Evolutionary conservation across 2,113 vertebrate species (phyloP).

Genomic region (Myocastor coypus): DNA sequence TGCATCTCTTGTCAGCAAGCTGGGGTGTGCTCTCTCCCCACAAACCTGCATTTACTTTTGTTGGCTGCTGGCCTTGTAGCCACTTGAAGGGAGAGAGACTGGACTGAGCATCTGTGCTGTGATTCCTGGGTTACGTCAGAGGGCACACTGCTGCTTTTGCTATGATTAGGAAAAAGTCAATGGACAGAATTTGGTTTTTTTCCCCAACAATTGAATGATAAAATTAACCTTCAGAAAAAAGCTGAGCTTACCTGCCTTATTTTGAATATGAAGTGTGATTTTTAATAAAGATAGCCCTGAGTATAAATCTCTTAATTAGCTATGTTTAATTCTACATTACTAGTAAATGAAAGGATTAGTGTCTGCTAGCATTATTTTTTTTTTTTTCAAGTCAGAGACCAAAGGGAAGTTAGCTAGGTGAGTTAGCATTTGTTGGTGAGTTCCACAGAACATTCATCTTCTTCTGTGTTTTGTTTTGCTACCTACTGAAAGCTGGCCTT

Average conservation of each 20-base stretch:
- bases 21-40: background rate
- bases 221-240: background rate
- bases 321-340: background rate
- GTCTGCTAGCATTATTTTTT: background rate
- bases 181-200: background rate
- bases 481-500: background rate
- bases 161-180: background rate
- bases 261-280: background rate
- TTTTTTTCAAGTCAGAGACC: background rate
- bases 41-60: background rate
- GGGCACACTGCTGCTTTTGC: slow-evolving; percentile 68
- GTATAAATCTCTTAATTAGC: background rate
- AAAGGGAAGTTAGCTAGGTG: background rate
- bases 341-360: background rate
- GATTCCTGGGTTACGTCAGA: slow-evolving; percentile 70
- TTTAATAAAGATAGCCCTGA: background rate
- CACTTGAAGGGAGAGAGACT: background rate
- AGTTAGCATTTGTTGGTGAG: background rate
- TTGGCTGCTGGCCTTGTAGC: background rate
- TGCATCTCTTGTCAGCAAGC: background rate
- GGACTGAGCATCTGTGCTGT: background rate
- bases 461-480: background rate
- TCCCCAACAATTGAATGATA: background rate
- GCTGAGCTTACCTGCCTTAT: background rate
- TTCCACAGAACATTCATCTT: background rate